phyloP scores from a whole-genome alignment of 2,113 vertebrate species.

The Sitta europaea region DNA sequence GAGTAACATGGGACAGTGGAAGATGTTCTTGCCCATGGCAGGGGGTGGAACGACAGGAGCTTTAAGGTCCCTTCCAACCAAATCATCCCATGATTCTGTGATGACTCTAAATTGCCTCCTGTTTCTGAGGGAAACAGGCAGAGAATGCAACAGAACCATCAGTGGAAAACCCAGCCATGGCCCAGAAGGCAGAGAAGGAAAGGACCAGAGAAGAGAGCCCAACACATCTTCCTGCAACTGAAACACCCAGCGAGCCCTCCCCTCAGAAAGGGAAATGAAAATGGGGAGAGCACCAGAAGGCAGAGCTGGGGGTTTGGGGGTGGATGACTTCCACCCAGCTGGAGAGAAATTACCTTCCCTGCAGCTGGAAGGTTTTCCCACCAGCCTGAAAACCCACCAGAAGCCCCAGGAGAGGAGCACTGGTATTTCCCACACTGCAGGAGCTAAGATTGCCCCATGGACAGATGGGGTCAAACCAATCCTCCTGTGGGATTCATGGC shows the following conservation, averaged over 20 bases:
- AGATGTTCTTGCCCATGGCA: background rate
- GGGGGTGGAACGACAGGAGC: background rate
- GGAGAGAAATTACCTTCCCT: background rate
- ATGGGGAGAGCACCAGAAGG: background rate
- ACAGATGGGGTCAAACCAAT: background rate
- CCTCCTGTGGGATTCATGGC: background rate
- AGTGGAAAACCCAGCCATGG: background rate
- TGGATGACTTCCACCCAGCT: background rate
- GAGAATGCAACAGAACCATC: background rate
- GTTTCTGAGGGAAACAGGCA: background rate
- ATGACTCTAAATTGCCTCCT: background rate
- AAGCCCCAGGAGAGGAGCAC: background rate
- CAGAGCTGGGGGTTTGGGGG: background rate
- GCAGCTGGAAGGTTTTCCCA: background rate
- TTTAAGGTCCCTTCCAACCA: background rate
- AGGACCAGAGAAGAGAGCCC: background rate
- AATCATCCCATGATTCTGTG: background rate
- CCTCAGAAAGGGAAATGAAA: background rate
- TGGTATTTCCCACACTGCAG: background rate
- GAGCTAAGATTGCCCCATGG: background rate
- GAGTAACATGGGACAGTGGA: background rate
- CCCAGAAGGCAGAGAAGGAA: background rate
- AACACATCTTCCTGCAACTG: background rate
- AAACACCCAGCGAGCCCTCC: accelerated
- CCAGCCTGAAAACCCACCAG: background rate